These are phyloP conservation scores for Pipistrellus pygmaeus DNA, from an alignment of 2,797 vertebrate species.

Conservation along the genomic window DNA sequence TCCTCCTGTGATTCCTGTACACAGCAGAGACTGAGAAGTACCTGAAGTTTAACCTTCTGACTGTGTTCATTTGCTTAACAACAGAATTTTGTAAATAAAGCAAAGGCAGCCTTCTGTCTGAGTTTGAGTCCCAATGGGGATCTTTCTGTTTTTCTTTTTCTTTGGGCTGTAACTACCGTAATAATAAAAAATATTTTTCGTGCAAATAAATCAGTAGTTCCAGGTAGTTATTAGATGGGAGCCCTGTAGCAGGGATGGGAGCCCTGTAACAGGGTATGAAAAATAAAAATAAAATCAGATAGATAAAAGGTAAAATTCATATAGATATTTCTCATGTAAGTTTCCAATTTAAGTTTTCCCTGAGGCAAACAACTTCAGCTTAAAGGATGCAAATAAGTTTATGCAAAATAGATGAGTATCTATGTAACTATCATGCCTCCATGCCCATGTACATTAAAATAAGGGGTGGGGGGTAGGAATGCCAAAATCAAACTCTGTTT, in stretches of 20 bases:
- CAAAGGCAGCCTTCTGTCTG: slow-evolving; percentile 49
- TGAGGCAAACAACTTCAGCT: slow-evolving; percentile 60
- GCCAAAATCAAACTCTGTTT: slow-evolving; percentile 66
- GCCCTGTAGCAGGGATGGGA: slow-evolving; percentile 54
- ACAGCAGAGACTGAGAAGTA: slow-evolving; percentile 4
- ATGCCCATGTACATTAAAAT: slow-evolving; percentile 39
- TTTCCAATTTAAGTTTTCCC: slow-evolving; percentile 68
- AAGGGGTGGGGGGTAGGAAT: neutral
- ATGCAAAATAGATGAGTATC: slow-evolving; percentile 45
- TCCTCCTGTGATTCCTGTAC: neutral
- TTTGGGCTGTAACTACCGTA: slow-evolving; percentile 56
- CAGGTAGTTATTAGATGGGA: slow-evolving; percentile 72
- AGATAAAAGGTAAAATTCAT: too few relatives aligned
- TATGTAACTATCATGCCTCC: slow-evolving; percentile 12
- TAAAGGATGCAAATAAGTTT: slow-evolving; percentile 48
- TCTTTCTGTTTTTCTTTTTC: slow-evolving; percentile 69
- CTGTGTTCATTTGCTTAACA: slow-evolving; percentile 57
- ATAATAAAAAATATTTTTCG: slow-evolving; percentile 71
- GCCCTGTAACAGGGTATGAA: slow-evolving; percentile 65
- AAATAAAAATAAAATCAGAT: too few relatives aligned
- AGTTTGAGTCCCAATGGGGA: slow-evolving; percentile 53
- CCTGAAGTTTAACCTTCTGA: slow-evolving; percentile 65
- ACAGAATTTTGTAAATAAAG: slow-evolving; percentile 60
- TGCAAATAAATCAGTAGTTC: slow-evolving; percentile 72
- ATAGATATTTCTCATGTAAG: slow-evolving; percentile 68